A percentile compares a stretch with the other conserved stretches of the same genome.
phyloP scores from a whole-genome alignment of 2,113 vertebrate species.

The Vicugna pacos region DNA sequence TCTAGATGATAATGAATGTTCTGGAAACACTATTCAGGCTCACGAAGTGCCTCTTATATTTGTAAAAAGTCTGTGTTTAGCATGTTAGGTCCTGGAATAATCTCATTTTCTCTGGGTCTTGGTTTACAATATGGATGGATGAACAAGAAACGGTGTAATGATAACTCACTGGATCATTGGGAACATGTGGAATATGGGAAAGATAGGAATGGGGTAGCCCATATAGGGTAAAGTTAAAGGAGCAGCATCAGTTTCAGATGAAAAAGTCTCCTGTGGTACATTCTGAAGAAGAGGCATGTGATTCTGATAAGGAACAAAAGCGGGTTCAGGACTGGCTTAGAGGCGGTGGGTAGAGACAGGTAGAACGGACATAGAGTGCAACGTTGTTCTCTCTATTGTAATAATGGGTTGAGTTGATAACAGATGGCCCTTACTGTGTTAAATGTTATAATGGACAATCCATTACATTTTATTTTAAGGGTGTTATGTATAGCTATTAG shows the following conservation, averaged over 20 bases:
- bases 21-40: not conserved
- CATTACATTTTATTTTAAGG: not conserved
- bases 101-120: not conserved
- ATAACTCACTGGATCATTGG: not conserved
- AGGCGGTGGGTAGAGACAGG: not conserved
- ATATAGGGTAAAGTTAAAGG: not conserved
- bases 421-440: not conserved
- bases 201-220: not conserved
- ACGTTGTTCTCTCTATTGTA: not conserved
- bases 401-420: not conserved
- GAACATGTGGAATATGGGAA: not conserved
- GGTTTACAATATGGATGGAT: not conserved
- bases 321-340: not conserved
- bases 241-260: not conserved
- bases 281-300: not conserved
- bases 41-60: not conserved
- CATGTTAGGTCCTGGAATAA: not conserved
- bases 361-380: not conserved
- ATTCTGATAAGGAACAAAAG: not conserved
- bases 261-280: not conserved
- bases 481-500: not conserved
- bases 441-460: not conserved
- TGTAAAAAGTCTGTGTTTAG: not conserved
- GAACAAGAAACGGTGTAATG: not conserved
- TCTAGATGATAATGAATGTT: not conserved